Evolutionary conservation across 1,140 invertebrate species (phyloP), one percentile per base, ranked within the genome.

Genomic region (Chymomyza costata): DNA sequence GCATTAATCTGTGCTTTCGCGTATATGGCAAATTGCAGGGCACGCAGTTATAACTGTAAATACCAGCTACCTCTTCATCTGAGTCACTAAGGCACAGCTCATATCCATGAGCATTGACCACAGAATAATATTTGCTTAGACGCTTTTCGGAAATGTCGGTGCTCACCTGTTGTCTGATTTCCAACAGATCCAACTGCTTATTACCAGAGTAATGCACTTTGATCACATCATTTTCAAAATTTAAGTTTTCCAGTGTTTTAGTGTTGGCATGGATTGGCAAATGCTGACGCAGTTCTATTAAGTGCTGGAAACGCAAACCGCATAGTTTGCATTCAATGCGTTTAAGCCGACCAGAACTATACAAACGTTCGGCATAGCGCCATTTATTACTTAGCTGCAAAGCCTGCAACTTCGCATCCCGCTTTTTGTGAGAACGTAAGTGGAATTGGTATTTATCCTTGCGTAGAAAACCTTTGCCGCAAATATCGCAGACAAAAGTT

Each of bases 401-500:
- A 8, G 57, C 32, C 30, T 52, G 41, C 6, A 7, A 13, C n/a
- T 66, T 76, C 5, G 57, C 53, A 7, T 48, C 37, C 0, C 17
- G 46, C 11, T 53, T 59, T 6, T 71, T 45, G 16, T 82, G 76
- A 1, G 45, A 54, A 5, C 67, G 55, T 6, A 83, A 14, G 30
- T 83, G 81, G 6, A 60, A 66, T 28, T 30, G 34, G 16, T 81
- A 68, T 11, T 83, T 82, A 43, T 83, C 81, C 18, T 81, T 83
- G 13, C 81, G 73, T 6, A 71, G 15, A 19, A 71, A 83, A 10
- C 53, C 39, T 39, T 71, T 80, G 6, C 66, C 80, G 19, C 81
- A 83, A 6, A 25, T 43, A 0, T 67, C 47, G 28, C 81, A 83
- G 8, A 56, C 50, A 17, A 18, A 65, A 0, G 38, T 19, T 1